Conservation (phyloP, 2,888 invertebrate genomes). For the Neocrepidodera transversa region DNA sequence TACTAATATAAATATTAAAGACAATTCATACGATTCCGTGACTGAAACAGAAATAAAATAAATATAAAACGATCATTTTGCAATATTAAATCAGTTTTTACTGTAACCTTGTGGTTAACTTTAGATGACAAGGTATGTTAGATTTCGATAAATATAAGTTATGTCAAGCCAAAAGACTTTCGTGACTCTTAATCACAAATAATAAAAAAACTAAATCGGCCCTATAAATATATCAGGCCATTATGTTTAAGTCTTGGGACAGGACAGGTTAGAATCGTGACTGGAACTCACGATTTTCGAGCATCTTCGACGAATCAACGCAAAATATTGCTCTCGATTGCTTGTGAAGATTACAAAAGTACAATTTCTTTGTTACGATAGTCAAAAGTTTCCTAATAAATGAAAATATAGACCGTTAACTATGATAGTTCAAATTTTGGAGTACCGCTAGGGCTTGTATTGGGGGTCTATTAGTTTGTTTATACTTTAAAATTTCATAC, state of each 20-base stretch:
- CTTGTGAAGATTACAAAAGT: conserved; percentile 21
- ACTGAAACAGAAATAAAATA: too few relatives aligned
- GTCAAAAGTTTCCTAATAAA: background rate
- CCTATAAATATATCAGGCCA: conserved; percentile 15
- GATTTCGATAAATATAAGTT: too few relatives aligned
- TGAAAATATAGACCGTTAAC: background rate
- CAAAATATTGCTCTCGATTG: conserved; percentile 24
- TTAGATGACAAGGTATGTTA: too few relatives aligned
- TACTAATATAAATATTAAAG: too few relatives aligned
- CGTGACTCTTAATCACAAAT: conserved; percentile 20
- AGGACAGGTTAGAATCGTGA: conserved; percentile 29
- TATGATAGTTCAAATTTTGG: too few relatives aligned
- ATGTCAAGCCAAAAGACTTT: background rate
- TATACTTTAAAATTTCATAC: too few relatives aligned
- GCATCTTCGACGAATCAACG: conserved; percentile 20
- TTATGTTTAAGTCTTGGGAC: conserved; percentile 15
- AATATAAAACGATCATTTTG: too few relatives aligned
- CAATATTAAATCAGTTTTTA: too few relatives aligned
- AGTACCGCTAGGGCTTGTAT: too few relatives aligned
- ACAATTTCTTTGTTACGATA: conserved; percentile 14
- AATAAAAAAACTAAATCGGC: conserved; percentile 13
- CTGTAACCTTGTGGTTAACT: too few relatives aligned
- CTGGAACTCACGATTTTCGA: conserved; percentile 30
- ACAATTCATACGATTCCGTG: too few relatives aligned
- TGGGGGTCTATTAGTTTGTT: too few relatives aligned